Base-by-base conservation (phyloP, 1,140 invertebrate species). In the Nasonia vitripennis region DNA sequence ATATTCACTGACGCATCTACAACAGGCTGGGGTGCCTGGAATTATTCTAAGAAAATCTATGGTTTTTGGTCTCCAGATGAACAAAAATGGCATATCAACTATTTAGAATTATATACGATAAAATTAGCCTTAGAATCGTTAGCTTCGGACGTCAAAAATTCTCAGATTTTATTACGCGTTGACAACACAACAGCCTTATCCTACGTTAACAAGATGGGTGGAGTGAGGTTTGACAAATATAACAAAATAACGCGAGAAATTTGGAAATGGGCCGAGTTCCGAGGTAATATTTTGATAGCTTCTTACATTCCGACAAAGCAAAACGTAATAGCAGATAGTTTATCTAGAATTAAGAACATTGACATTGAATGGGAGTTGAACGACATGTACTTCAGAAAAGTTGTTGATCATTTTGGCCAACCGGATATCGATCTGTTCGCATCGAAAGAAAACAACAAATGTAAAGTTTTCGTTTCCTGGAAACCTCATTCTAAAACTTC, bases 351-450 rank as follows among this genome's bases (percentile, higher is more conserved):
- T 23, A 31, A 51, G 9, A 71, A 78, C 5, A 31, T 37, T n/a
- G 67, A 84, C 34, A 79, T 31, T 2, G 67, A 84, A 55, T 79
- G 75, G 67, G 45, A 77, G 55, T 34, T 87, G 27, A 31, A 67
- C 31, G 27, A 41, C 11, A 78, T 20, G 23, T 77, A 14, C 45
- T 86, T 81, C 86, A 12, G 74, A 48, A 27, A 2, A 34, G 34
- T 34, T 34, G 34, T 34, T 0, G 2, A 34, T 2, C 34, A 34
- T 34, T 83, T 87, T 31, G 78, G 86, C 1, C 6, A n/a, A 20
- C n/a, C 70, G 23, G n/a, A 85, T 7, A 86, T 87, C 11, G 86
- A 87, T 77, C 68, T 87, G 73, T 84, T 84, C 73, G 84, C 84
- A 9, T 70, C 55, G 7, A 1, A 70, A 23, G 11, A 51, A 31